Evolutionary conservation across 2,888 invertebrate species (phyloP), one percentile per base, ranked within the genome.

Genomic region (Prosopocoilus inquinatus): DNA sequence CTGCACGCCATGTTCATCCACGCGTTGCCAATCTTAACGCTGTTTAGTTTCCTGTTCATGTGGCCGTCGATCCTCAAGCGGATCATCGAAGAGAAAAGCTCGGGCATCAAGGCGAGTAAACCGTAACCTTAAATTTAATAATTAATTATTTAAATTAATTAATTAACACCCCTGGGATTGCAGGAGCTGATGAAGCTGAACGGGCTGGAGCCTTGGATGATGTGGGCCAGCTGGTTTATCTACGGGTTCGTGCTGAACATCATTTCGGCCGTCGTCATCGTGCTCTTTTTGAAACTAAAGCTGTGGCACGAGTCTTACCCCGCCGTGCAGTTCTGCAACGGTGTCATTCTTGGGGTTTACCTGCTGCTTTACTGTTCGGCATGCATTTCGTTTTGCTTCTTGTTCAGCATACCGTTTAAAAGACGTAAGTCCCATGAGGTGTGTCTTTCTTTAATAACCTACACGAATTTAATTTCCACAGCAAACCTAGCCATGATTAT

Each of bases 121-220:
- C 4, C 44, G n/a, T 9, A 9, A 1, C 3, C 5, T 7, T 9
- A 11, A 36, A 11, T 2, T 36, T 11, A 36, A 36, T 34, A 8
- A 9, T 34, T 34, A 34, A 34, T n/a, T n/a, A n/a, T n/a, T n/a
- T n/a, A n/a, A n/a, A n/a, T n/a, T n/a, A n/a, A n/a, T n/a, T n/a
- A n/a, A n/a, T n/a, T n/a, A n/a, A n/a, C n/a, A n/a, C 2, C 20
- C 20, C 20, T 16, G 20, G 1, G 20, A 28, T 47, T 73, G 32
- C 76, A 94, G 88, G 94, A 94, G 81, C 86, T 91, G 1, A 90
- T 94, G 91, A 93, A 92, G 80, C 91, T 94, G 77, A 93, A 94
- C 89, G 95, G 95, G 1, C 77, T 95, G 28, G 83, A 86, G 33
- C 87, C 87, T 50, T 91, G 90, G 88, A 77, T 93, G 61, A 89